Base-by-base conservation (phyloP, 35 echinoderm and acorn worm genomes). In the Strongylocentrotus purpuratus region DNA sequence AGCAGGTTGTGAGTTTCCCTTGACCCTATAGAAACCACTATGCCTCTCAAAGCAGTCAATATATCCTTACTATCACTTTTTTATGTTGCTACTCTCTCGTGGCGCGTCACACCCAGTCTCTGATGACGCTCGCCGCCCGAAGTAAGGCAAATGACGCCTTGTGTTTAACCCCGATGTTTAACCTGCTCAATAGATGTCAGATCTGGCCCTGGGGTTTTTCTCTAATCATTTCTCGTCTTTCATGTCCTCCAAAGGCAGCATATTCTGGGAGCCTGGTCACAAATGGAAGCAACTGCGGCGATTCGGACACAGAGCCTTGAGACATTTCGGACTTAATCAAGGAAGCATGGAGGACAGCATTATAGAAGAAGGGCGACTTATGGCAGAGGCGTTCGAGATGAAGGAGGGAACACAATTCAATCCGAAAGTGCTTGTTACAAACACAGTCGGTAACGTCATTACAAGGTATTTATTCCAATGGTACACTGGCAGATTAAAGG, bases 391-490 rank as follows among this genome's bases (percentile, higher is more conserved):
- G 55, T 95, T 86, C 15, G 94, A 95, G 45, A 32, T 78, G 33
- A n/a, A 95, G 55, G 46, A 85, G n/a, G 71, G 46, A 20, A 61
- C 2, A 9, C 92, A 93, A 15, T 94, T 58, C 32, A 45, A 96
- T 50, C 46, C 93, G 9, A 86, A 86, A 86, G 12, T 31, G 33
- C 85, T 86, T 33, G 22, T 96, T 22, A 89, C 88, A 5, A 95
- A 95, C n/a, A 94, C 96, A 35, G 91, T 95, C 5, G 70, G 92
- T 32, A 97, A 97, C 71, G 60, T 97, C 15, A 70, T 97, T 32
- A 94, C 95, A 31, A 94, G 78, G 32, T 20, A 85, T 60, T 70
- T 14, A 10, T 2, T 55, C 50, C 9, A 15, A 55, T 55, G 15
- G 48, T 55, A 41, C 35, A 41, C 35, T 41, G 35, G 35, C 35